A percentile compares a stretch with the other conserved stretches of the same genome.
Evolutionary conservation across 2,888 invertebrate genomes (phyloP).

Genomic region (Altica lythri): DNA sequence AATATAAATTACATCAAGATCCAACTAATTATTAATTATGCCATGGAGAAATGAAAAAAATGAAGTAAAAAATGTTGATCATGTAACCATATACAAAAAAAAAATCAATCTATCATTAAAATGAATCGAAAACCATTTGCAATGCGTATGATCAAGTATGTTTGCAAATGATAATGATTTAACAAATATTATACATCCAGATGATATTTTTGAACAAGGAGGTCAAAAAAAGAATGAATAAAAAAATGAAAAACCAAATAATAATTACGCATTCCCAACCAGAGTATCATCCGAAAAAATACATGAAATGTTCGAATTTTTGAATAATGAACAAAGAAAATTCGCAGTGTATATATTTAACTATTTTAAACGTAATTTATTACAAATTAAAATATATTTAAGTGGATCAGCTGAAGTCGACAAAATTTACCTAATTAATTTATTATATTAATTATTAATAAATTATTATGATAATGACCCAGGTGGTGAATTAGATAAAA

Average conservation of each 20-base stretch:
- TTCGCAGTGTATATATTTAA: constrained; percentile 1
- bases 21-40: constrained; percentile 18
- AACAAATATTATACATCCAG: neutral
- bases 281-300: neutral
- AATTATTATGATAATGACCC: neutral
- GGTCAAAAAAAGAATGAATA: neutral
- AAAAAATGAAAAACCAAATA: too few species aligned
- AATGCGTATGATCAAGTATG: constrained; percentile 4
- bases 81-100: neutral
- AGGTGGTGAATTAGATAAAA: neutral
- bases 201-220: neutral
- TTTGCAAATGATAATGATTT: too few species aligned
- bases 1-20: too few species aligned
- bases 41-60: constrained; percentile 21
- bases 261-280: neutral
- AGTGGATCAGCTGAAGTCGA: neutral
- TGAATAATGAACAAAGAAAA: neutral
- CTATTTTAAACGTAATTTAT: neutral
- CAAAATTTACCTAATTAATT: neutral
- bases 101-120: neutral
- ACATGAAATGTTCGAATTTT: neutral
- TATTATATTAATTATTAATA: neutral
- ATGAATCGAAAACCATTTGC: neutral
- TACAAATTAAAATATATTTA: neutral
- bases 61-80: constrained; percentile 15